Evolutionary conservation across 1,140 invertebrate species (phyloP), one percentile per base, ranked within the genome.

Genomic region (Cotesia typhae): DNA sequence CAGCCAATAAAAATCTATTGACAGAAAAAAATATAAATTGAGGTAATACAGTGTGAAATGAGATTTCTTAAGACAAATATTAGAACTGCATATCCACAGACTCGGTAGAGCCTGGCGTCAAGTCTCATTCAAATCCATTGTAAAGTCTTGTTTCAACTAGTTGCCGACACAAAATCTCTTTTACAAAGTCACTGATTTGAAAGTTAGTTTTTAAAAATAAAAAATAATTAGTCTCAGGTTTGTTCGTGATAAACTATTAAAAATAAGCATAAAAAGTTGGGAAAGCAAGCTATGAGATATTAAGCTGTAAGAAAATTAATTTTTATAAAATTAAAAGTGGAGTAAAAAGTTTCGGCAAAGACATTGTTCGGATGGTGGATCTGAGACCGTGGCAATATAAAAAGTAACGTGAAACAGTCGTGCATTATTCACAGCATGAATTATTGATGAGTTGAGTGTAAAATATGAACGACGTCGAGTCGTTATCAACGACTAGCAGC

Each of bases 381-480:
- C 41, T 10, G 10, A 10, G 57, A 35, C 70, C 64, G 36, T 55
- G 37, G 70, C 63, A 74, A 77, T 82, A 83, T 81, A 82, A 47
- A 47, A 81, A 82, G 82, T 83, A 83, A 84, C 77, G 80, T 78
- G 81, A 84, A 84, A 84, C 83, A 85, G 81, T 77, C 76, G 78
- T 84, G 80, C 82, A 85, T 85, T 84, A 85, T 84, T 84, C 84
- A 84, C 79, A 75, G 82, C 79, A 85, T 85, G 84, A 84, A 85
- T 85, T 84, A 85, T 85, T 85, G 84, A 85, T 85, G 83, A 85
- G 83, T 75, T 70, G 67, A 76, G 80, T 80, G 83, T 84, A 84
- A 84, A 85, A 85, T 84, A 84, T 84, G 82, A 84, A 84, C 79
- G 80, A 75, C 73, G 80, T 76, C 70, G 80, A 83, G 83, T 83